phyloP scores from a whole-genome alignment of 92 coral and sea anemone genomes.

The Zoanthus sansibaricus region DNA sequence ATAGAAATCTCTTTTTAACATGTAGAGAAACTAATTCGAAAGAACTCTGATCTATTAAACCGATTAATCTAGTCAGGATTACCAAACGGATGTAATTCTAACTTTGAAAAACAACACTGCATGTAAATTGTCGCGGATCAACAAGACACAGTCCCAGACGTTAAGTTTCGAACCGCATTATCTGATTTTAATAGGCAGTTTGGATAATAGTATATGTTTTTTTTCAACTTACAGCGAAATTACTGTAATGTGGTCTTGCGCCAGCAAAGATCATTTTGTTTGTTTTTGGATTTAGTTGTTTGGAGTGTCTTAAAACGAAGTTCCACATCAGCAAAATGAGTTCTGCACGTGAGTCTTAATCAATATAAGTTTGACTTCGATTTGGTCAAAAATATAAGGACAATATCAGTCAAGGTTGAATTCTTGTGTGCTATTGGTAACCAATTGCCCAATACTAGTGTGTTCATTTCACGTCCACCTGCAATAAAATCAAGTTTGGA shows the following conservation, averaged over 20 bases:
- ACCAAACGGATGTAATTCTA: too few species aligned
- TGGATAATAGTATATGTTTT: background rate
- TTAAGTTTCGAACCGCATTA: background rate
- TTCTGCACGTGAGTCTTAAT: background rate
- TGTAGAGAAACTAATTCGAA: too few species aligned
- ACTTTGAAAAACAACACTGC: too few species aligned
- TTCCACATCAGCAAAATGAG: background rate
- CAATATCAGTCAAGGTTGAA: background rate
- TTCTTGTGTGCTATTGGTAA: slow-evolving; percentile 3
- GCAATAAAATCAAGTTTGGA: background rate
- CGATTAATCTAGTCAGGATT: too few species aligned
- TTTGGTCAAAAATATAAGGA: background rate
- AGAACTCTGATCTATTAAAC: too few species aligned
- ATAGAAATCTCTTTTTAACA: too few species aligned
- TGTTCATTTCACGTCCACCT: slow-evolving; percentile 34
- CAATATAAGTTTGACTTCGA: background rate
- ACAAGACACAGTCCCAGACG: too few species aligned
- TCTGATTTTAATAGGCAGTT: background rate
- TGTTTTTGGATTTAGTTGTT: background rate
- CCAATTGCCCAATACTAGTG: background rate
- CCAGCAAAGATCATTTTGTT: background rate
- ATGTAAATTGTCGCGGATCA: too few species aligned
- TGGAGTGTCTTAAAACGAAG: background rate
- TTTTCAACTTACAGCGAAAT: background rate
- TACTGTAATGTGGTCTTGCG: background rate